Evolutionary conservation across 2,113 vertebrate species (phyloP), one percentile per base, ranked within the genome.

Genomic region (Symphodus melops): DNA sequence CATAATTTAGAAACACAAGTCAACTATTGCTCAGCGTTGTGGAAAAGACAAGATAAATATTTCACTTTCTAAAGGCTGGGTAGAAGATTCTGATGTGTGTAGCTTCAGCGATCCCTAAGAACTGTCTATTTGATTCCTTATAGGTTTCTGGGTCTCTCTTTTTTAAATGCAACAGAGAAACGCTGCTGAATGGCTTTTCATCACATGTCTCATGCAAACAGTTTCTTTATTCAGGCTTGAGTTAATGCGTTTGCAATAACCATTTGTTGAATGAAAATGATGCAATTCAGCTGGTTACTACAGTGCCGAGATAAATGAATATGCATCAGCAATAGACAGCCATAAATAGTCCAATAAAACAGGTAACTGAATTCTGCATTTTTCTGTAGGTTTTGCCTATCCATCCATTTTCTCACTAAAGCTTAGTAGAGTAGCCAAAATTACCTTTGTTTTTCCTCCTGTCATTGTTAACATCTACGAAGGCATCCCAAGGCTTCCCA

Each of bases 1-100:
- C 88, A 91, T 91, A 91, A 86, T 89, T 93, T 79, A 90, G 62
- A 77, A 69, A 76, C 73, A 72, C 74, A 68, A 88, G 80, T 86
- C 85, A 80, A 75, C 64, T 48, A 61, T 62, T 76, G 77, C 75
- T 87, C 85, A 81, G 61, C 3, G 28, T 83, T 58, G 77, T 82
- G 86, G 88, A 88, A 89, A 86, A 76, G 79, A 82, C 85, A 51
- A 64, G 75, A 87, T 89, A 77, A 84, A 91, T 91, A 87, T 89
- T 89, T 85, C 74, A 54, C 73, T 74, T 74, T 79, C 55, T 73
- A 67, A 77, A 19, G 48, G 49, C 68, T 36, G 59, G 67, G 60
- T 58, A 44, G 75, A 65, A 61, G 70, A 58, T 58, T 54, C 60
- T 59, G 67, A 55, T 51, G 48, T 49, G 66, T 81, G 54, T 25